A percentile compares a stretch with the other conserved stretches of the same genome.
Conservation (phyloP, 2,113 vertebrate genomes). For the Gadus macrocephalus region DNA sequence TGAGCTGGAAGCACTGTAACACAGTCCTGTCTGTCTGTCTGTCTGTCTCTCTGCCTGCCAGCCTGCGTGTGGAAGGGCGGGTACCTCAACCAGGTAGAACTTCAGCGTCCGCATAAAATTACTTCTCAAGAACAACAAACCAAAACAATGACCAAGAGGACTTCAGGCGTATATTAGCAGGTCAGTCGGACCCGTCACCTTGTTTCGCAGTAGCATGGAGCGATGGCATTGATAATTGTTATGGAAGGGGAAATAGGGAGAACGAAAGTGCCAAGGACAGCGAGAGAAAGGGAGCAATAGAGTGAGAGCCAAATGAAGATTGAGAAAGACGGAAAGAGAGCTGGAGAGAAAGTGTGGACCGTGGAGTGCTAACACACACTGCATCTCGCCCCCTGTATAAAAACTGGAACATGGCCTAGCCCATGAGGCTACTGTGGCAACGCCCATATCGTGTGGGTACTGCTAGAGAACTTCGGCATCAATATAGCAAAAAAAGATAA, state of each 20-base stretch:
- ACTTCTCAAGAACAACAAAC: too few relatives aligned
- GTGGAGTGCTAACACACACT: neutral
- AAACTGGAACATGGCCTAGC: slow-evolving; percentile 29
- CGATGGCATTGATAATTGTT: neutral
- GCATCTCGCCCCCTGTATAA: too few relatives aligned
- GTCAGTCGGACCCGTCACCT: neutral
- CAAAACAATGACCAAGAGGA: too few relatives aligned
- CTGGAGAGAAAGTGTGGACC: slow-evolving; percentile 7
- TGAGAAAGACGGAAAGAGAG: neutral
- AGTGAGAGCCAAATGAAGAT: neutral
- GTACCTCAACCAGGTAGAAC: too few relatives aligned
- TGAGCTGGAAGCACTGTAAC: too few relatives aligned
- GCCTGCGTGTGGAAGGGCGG: too few relatives aligned
- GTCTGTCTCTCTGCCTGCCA: too few relatives aligned
- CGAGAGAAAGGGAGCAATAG: neutral
- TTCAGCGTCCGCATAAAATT: too few relatives aligned
- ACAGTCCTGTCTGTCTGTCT: too few relatives aligned
- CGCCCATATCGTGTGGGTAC: slow-evolving; percentile 3
- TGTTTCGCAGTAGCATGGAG: too few relatives aligned
- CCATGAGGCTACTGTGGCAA: slow-evolving; percentile 10
- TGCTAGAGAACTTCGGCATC: neutral
- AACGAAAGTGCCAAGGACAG: neutral
- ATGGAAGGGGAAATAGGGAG: neutral
- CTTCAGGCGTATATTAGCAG: neutral
- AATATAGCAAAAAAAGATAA: too few relatives aligned